Conservation (phyloP, 2,797 vertebrate species). For the Anguilla marmorata region DNA sequence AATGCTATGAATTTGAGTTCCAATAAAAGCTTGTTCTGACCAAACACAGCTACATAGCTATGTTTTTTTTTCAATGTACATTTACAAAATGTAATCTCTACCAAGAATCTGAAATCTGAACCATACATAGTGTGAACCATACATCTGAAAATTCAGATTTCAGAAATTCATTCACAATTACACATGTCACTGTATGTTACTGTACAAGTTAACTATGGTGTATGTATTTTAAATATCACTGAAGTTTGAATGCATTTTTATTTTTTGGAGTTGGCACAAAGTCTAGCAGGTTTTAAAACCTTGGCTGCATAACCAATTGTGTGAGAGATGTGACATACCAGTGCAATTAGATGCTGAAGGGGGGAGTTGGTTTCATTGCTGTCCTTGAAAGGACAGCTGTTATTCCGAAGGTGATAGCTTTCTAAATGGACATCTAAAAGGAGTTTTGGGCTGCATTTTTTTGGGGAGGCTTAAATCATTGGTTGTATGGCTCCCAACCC, state of each 20-base stretch:
- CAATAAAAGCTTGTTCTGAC: too few relatives aligned
- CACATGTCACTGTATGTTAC: too few relatives aligned
- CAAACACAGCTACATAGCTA: too few relatives aligned
- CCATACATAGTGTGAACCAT: too few relatives aligned
- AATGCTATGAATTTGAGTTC: too few relatives aligned
- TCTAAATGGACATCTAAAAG: slow-evolving; percentile 9
- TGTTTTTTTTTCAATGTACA: too few relatives aligned
- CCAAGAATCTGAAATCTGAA: not conserved
- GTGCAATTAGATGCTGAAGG: slow-evolving; percentile 3
- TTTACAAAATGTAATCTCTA: not conserved
- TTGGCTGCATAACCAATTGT: not conserved
- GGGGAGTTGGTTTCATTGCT: not conserved
- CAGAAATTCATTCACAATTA: not conserved
- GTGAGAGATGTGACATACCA: not conserved
- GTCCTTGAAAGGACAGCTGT: slow-evolving; percentile 1
- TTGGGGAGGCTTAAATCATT: slow-evolving; percentile 33
- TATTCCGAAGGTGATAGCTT: not conserved
- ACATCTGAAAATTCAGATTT: not conserved
- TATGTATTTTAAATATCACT: too few relatives aligned
- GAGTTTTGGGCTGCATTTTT: slow-evolving; percentile 19
- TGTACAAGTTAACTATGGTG: too few relatives aligned
- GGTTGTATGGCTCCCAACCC: slow-evolving; percentile 23
- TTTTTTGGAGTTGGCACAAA: not conserved
- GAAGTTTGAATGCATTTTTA: too few relatives aligned
- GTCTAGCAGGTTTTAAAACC: not conserved